A percentile compares a stretch with the other conserved stretches of the same genome.
phyloP scores from a whole-genome alignment of 1,140 invertebrate genomes.

The Coptotermes formosanus region DNA sequence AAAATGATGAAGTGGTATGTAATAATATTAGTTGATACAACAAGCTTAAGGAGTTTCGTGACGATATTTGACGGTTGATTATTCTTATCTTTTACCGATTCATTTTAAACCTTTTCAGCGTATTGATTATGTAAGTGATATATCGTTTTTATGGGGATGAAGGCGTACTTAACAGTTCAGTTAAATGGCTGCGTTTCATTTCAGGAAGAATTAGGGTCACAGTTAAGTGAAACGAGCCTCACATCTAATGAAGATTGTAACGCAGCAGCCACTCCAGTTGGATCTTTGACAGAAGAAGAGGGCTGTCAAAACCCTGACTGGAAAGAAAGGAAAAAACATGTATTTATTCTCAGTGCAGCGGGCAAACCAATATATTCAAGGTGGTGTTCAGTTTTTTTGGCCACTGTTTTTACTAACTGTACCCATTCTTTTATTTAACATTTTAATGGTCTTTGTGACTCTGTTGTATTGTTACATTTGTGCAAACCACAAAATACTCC shows the following conservation, averaged over 20 bases:
- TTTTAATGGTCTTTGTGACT: too few relatives aligned
- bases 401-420: too few relatives aligned
- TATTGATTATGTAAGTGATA: not conserved
- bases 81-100: too few relatives aligned
- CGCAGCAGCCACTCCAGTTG: slow-evolving; percentile 23
- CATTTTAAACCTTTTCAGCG: not conserved
- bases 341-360: slow-evolving; percentile 91
- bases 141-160: not conserved
- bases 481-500: too few relatives aligned
- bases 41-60: not conserved
- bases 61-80: not conserved
- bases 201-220: slow-evolving; percentile 46
- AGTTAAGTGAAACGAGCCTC: slow-evolving; percentile 42
- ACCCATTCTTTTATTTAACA: too few relatives aligned
- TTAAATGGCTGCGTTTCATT: not conserved
- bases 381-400: slow-evolving; percentile 44
- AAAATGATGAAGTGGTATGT: slow-evolving; percentile 35
- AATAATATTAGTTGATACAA: not conserved
- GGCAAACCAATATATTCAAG: slow-evolving; percentile 96
- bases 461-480: too few relatives aligned
- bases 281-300: slow-evolving; percentile 45
- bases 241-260: slow-evolving; percentile 34
- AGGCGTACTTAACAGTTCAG: not conserved
- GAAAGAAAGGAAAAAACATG: slow-evolving; percentile 82
- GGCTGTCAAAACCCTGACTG: slow-evolving; percentile 65